Evolutionary conservation across 35 echinoderm and acorn worm species (phyloP).

Genomic region (Acanthaster planci): DNA sequence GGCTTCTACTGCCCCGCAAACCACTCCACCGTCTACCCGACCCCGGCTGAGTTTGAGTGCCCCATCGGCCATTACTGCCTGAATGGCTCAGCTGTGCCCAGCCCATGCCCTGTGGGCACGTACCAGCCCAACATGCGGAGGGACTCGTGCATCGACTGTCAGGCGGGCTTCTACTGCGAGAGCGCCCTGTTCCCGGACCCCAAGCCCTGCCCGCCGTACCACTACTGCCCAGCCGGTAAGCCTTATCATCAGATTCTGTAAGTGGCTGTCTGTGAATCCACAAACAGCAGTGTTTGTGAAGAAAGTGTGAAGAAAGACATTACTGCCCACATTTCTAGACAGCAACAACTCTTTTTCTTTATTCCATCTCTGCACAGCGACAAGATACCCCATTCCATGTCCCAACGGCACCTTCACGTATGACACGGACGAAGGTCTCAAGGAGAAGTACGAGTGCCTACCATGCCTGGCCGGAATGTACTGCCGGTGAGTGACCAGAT

Average conservation of each 20-base stretch:
- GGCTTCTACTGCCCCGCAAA: constrained; percentile 96
- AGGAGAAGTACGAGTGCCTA: constrained; percentile 77
- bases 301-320: too few species aligned
- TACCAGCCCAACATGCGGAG: constrained; percentile 88
- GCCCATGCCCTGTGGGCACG: constrained; percentile 78
- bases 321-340: too few species aligned
- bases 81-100: constrained; percentile 66
- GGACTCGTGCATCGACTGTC: constrained; percentile 78
- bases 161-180: constrained; percentile 95
- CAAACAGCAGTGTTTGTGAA: too few species aligned
- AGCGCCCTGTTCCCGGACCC: constrained; percentile 92
- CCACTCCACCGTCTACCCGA: constrained; percentile 67
- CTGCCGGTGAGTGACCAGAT: constrained; percentile 69
- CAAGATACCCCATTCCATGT: constrained; percentile 83
- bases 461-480: constrained; percentile 76
- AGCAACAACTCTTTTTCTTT: not conserved
- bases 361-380: constrained; percentile 53
- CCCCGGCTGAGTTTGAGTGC: constrained; percentile 69
- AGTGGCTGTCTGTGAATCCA: too few species aligned
- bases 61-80: constrained; percentile 88
- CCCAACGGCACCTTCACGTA: constrained; percentile 98
- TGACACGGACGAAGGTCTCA: constrained; percentile 73
- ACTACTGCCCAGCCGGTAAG: constrained; percentile 96
- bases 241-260: not conserved
- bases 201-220: constrained; percentile 78